Conservation (phyloP, 1,140 invertebrate species). For the Streblospio benedicti region DNA sequence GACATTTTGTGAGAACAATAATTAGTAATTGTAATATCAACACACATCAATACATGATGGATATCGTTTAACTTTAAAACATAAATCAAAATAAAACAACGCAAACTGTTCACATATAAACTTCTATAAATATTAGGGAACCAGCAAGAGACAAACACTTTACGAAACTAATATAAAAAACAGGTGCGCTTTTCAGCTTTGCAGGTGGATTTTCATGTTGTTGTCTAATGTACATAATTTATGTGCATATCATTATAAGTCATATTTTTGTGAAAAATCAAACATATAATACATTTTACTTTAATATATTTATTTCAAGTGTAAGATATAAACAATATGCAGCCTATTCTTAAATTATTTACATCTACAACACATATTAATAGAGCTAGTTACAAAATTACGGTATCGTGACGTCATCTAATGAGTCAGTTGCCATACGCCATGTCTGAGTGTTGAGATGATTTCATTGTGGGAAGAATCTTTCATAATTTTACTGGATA, state of each 20-base stretch:
- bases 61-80: no score
- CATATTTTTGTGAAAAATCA: no score
- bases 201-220: no score
- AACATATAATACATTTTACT: background rate
- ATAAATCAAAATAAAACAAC: no score
- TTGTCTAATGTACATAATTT: background rate
- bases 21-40: no score
- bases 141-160: no score
- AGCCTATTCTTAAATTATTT: background rate
- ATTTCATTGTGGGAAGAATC: background rate
- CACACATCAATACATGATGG: no score
- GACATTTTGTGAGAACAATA: no score
- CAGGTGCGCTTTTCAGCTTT: no score
- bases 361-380: background rate
- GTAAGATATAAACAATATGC: background rate
- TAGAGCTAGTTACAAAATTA: background rate
- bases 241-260: background rate
- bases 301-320: background rate
- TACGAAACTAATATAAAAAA: no score
- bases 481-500: constrained; percentile 9
- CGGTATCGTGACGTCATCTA: constrained; percentile 2
- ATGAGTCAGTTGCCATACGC: background rate
- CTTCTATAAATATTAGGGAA: no score
- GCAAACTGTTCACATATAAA: no score
- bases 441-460: background rate